Evolutionary conservation across 1,140 invertebrate species (phyloP), one percentile per base, ranked within the genome.

Genomic region (Caenorhabditis remanei): DNA sequence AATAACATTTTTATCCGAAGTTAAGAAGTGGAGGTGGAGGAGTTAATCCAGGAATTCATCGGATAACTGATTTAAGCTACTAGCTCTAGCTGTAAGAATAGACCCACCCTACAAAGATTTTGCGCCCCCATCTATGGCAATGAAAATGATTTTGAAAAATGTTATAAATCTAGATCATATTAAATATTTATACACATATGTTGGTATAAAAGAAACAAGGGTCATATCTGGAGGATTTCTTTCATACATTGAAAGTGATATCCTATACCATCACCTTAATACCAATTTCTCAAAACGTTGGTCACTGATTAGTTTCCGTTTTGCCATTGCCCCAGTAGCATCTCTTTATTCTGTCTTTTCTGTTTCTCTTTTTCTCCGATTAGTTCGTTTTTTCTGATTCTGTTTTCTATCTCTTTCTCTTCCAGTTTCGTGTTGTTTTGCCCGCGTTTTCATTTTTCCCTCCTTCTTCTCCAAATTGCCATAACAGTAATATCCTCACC

Each of bases 391-490:
- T 13, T 50, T 79, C 46, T 32, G 41, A 71, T 50, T 63, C 24
- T 63, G 61, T 63, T 63, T 63, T 32, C 61, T 24, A 71, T 71
- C 65, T 71, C 41, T 79, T 24, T 79, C 8, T 79, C 71, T 79
- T 79, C 71, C 71, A 79, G 71, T 79, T 79, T 79, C 40, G 4
- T 53, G 71, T 79, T 79, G 71, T 79, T 79, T 79, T 79, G 71
- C 40, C 46, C 71, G 7, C 71, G 4, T 71, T 43, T 71, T 41
- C 21, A 7, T 43, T 71, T 50, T 40, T n/a, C 41, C 14, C 41
- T 19, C 43, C 9, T 48, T 19, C 16, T 75, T 9, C 13, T 11
- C 46, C 65, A 13, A 71, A 46, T 71, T 79, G 71, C 46, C 71
- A 79, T 79, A 50, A 79, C 71, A 79, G 71, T 79, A 79, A 79